These are phyloP conservation scores for Leucosticte australis DNA, from an alignment of 2,113 vertebrate genomes.

Conservation along the genomic window DNA sequence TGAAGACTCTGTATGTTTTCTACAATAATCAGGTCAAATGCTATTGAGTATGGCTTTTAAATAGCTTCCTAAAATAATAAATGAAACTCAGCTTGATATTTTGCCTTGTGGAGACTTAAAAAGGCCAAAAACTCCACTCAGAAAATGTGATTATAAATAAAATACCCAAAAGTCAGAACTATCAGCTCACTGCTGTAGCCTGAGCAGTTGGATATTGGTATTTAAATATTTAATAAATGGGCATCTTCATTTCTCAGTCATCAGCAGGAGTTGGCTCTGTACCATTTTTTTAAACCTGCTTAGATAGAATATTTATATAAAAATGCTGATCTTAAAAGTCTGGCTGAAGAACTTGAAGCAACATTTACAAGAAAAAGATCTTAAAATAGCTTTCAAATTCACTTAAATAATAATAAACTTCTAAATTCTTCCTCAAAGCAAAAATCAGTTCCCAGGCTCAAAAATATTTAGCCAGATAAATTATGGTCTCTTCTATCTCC, in stretches of 20 bases:
- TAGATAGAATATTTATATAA: not conserved
- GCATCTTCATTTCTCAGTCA: not conserved
- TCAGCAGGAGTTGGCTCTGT: not conserved
- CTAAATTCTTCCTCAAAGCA: not conserved
- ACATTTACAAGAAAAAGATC: not conserved
- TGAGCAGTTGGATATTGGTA: not conserved
- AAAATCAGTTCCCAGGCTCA: not conserved
- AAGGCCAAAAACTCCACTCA: not conserved
- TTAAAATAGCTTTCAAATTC: not conserved
- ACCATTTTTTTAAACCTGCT: not conserved
- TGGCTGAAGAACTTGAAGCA: not conserved
- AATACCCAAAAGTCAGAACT: not conserved
- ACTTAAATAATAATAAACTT: not conserved
- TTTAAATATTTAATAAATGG: not conserved
- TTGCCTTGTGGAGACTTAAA: slow-evolving; percentile 41
- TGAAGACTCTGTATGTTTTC: not conserved
- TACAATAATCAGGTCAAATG: slow-evolving; percentile 2
- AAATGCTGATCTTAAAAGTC: not conserved
- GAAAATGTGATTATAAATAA: slow-evolving; percentile 40
- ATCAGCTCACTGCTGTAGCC: not conserved
- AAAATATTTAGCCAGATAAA: not conserved
- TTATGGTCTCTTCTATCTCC: not conserved
- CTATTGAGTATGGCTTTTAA: slow-evolving; percentile 24
- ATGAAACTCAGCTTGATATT: not conserved
- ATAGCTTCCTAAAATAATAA: slow-evolving; percentile 29